Evolutionary conservation across 2,113 vertebrate genomes (phyloP), one percentile per base, ranked within the genome.

Genomic region (Semicossyphus pulcher): DNA sequence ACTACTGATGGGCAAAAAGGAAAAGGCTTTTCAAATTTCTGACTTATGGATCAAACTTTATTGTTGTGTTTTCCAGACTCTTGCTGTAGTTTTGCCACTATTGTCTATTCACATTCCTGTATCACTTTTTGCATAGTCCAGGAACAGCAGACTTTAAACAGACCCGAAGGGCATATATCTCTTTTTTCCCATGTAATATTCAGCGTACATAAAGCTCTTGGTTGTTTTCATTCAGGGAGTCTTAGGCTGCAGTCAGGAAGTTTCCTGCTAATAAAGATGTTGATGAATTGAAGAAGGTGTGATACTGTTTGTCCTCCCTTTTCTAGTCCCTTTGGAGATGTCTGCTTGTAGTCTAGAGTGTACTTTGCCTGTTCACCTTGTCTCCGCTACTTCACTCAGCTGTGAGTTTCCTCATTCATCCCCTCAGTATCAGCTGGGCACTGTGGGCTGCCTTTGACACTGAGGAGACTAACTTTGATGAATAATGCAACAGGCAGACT

Each of bases 401-500:
- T 78, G 66, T 15, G 67, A 57, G 57, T 41, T 25, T 56, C 72
- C 59, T 57, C 80, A 34, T 71, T 42, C 53, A 14, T 68, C 72
- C 72, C 62, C 52, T 72, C 59, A 56, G 67, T 71, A 82, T 80
- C 78, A 88, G 78, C 83, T 83, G 85, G 80, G 77, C 70, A 74
- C 76, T 49, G 62, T 48, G 67, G 82, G 78, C 71, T 18, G 80
- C 79, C 80, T 86, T 63, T 87, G 52, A 83, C 86, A 83, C 72
- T 60, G 82, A 79, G 75, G 77, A 86, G 84, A 85, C 88, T 79
- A 34, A 63, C 21, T 68, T 53, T 44, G 67, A 91, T 93, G 89
- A 92, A 93, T 92, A 89, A 92, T 92, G 85, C 87, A 93, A 75
- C 76, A 85, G 75, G 73, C 83, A 74, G 86, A 84, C 89, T 81